Conservation (phyloP, 2,797 vertebrate species). For the Halcyon chelicuti region DNA sequence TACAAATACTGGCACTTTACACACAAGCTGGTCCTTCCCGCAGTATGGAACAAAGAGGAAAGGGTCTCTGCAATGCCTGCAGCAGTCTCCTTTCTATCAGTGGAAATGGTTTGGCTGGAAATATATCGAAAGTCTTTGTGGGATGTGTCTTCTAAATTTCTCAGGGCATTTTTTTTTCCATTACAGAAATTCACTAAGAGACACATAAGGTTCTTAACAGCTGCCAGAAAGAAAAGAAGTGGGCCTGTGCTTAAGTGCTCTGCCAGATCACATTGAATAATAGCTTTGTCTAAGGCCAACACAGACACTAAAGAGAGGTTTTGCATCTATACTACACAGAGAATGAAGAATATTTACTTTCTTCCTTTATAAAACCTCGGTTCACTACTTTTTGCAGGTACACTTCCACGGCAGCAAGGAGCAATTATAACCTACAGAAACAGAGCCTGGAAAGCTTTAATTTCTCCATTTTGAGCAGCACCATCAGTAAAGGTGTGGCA, state of each 20-base stretch:
- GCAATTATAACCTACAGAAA: not conserved
- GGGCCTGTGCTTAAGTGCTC: not conserved
- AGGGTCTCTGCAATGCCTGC: not conserved
- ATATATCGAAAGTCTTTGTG: not conserved
- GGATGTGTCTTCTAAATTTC: not conserved
- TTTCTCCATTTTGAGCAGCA: not conserved
- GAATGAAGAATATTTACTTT: not conserved
- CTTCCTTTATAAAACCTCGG: not conserved
- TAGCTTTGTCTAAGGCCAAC: not conserved
- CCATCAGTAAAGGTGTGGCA: not conserved
- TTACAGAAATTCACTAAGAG: not conserved
- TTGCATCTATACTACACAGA: not conserved
- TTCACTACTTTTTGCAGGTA: not conserved
- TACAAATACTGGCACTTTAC: not conserved
- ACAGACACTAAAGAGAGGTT: not conserved
- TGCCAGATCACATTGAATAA: not conserved
- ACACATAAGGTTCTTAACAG: not conserved
- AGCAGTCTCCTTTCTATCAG: not conserved
- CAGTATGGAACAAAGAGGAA: rapidly evolving
- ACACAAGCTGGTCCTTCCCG: not conserved
- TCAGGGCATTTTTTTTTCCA: not conserved
- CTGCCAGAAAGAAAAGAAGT: not conserved
- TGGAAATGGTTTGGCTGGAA: not conserved
- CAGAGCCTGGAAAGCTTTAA: not conserved
- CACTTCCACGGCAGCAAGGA: not conserved